Evolutionary conservation across 2,113 vertebrate genomes (phyloP).

Genomic region (Serilophus lunatus): DNA sequence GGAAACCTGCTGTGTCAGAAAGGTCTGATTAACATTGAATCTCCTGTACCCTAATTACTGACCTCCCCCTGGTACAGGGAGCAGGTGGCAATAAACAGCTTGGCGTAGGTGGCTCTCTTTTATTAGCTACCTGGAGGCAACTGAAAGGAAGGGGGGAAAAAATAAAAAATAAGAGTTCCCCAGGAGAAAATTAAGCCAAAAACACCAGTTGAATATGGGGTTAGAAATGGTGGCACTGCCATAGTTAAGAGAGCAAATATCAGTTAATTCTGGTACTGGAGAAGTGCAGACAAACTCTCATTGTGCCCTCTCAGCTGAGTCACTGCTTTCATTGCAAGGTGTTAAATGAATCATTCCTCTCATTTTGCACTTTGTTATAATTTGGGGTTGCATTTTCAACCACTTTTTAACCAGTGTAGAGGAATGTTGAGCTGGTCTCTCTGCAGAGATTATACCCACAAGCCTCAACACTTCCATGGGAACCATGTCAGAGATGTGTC

Average conservation of each 20-base stretch:
- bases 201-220: background rate
- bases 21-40: slow-evolving; percentile 39
- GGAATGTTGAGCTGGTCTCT: background rate
- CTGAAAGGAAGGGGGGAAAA: background rate
- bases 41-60: background rate
- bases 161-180: background rate
- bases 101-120: background rate
- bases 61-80: fast-evolving
- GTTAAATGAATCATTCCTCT: slow-evolving; percentile 12
- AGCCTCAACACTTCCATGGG: background rate
- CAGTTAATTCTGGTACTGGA: background rate
- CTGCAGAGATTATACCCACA: background rate
- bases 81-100: background rate
- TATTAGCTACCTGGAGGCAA: background rate
- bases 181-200: slow-evolving; percentile 12
- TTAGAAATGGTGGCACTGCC: background rate
- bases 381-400: background rate
- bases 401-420: background rate
- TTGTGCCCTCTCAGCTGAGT: background rate
- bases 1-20: background rate
- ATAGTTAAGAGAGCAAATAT: background rate
- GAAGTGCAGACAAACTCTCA: background rate
- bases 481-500: background rate
- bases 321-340: background rate
- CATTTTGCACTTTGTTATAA: background rate